Conservation (phyloP, 1,140 invertebrate species). For the Monomorium pharaonis region DNA sequence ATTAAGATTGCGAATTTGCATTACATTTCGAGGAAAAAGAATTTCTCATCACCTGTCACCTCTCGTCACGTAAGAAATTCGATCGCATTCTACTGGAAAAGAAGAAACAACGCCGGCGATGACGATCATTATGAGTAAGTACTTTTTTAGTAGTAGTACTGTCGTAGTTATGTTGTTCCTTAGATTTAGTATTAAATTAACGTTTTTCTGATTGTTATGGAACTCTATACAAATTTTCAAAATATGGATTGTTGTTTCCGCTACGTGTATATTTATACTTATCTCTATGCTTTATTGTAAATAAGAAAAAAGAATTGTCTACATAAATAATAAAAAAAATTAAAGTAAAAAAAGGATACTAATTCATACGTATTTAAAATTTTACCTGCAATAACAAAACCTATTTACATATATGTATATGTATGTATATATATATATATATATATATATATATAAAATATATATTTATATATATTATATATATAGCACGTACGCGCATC, state of each 20-base stretch:
- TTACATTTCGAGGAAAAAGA: not conserved
- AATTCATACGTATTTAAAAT: not conserved
- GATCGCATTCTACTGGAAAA: not conserved
- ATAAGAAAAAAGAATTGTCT: not conserved
- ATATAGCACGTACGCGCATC: no score
- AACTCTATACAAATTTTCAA: not conserved
- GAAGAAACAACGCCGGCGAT: constrained; percentile 2
- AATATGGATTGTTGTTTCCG: not conserved
- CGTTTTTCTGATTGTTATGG: not conserved
- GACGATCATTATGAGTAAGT: constrained; percentile 41
- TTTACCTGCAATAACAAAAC: not conserved
- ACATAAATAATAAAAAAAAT: not conserved
- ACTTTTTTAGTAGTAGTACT: not conserved
- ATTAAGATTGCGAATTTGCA: not conserved
- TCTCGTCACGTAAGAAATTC: not conserved
- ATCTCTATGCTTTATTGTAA: not conserved
- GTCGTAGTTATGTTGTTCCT: not conserved
- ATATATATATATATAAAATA: no score
- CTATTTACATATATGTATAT: no score
- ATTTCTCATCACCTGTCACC: not conserved
- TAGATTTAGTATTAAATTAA: not conserved
- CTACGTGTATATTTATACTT: not conserved
- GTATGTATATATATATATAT: no score
- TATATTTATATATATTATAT: no score
- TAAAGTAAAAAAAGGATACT: not conserved